Percentiles rank a stretch among this genome's conserved stretches.
Evolutionary conservation across 2,113 vertebrate species (phyloP).

Genomic region (Phylloscopus whistleri): DNA sequence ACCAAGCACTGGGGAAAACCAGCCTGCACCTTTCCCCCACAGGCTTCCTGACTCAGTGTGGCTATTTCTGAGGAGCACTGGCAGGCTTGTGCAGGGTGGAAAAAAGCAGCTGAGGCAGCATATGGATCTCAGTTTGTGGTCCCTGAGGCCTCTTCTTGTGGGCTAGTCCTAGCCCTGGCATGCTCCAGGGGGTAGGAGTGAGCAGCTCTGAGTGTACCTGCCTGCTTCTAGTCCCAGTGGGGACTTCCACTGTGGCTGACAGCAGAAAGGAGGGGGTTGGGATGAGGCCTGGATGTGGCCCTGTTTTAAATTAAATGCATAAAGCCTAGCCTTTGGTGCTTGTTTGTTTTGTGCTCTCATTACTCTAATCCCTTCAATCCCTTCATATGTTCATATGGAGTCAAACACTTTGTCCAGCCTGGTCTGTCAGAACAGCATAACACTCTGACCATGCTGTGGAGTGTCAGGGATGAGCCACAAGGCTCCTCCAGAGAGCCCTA

Average conservation of each 20-base stretch:
- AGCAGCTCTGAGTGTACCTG: rapidly evolving
- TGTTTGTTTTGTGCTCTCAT: conserved; percentile 39
- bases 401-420: not conserved
- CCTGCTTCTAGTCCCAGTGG: not conserved
- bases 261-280: not conserved
- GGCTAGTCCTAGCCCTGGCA: not conserved
- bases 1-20: not conserved
- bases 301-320: not conserved
- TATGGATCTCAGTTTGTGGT: not conserved
- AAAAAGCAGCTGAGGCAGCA: not conserved
- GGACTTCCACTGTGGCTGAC: not conserved
- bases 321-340: not conserved
- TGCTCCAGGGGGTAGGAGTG: not conserved
- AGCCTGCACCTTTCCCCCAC: not conserved
- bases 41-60: not conserved
- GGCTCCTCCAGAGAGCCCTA: not conserved
- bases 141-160: not conserved
- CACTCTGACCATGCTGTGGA: rapidly evolving
- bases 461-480: not conserved
- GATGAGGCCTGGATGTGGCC: not conserved
- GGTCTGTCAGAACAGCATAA: not conserved
- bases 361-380: conserved; percentile 25
- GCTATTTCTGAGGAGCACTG: not conserved
- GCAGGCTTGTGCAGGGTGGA: not conserved
- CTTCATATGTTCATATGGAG: not conserved